A percentile compares a stretch with the other conserved stretches of the same genome.
These are phyloP conservation scores for Eupsilia transversa DNA, from an alignment of 2,888 invertebrate genomes.

Conservation along the genomic window DNA sequence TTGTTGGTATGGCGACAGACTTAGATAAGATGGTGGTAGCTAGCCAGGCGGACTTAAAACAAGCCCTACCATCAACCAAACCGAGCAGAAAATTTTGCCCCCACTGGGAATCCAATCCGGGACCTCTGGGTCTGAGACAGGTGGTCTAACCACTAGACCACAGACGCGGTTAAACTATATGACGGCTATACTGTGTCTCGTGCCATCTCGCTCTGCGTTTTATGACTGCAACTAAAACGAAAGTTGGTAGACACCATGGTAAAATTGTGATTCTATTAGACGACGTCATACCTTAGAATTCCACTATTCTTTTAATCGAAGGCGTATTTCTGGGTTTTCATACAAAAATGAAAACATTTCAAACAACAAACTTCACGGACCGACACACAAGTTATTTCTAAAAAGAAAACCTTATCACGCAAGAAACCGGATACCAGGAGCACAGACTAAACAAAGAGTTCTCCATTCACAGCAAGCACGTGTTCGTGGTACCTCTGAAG, in stretches of 20 bases:
- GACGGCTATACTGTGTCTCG: not conserved
- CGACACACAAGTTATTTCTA: too few relatives aligned
- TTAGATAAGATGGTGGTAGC: too few relatives aligned
- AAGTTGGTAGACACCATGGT: too few relatives aligned
- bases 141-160: too few relatives aligned
- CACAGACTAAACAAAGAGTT: slow-evolving; percentile 53
- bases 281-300: not conserved
- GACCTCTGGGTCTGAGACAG: too few relatives aligned
- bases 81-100: too few relatives aligned
- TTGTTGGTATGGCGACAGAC: too few relatives aligned
- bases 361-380: not conserved
- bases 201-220: not conserved
- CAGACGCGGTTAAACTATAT: too few relatives aligned
- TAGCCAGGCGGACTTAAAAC: too few relatives aligned
- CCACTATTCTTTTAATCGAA: not conserved
- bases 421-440: slow-evolving; percentile 48
- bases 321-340: not conserved
- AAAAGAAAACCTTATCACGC: too few relatives aligned
- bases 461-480: slow-evolving; percentile 93
- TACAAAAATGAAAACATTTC: not conserved
- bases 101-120: too few relatives aligned
- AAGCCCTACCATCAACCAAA: too few relatives aligned
- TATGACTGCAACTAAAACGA: not conserved
- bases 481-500: slow-evolving; percentile 97
- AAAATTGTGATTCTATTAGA: not conserved